These are phyloP conservation scores for cattle (Bos taurus) DNA, from an alignment of 2,113 vertebrate genomes.

Conservation along the genomic window ARS-UCD2.0 NC_037329.1:134471501-134472000, in stretches of 20 bases:
- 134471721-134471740: rapidly evolving
- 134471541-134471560: not conserved
- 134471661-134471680: constrained; percentile 72
- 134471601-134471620: constrained; percentile 1
- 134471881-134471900: rapidly evolving
- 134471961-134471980: not conserved
- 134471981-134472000: not conserved
- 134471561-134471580: not conserved
- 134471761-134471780: rapidly evolving
- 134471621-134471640: not conserved
- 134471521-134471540: not conserved
- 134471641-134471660: constrained; percentile 1
- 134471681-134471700: not conserved
- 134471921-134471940: rapidly evolving
- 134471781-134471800: not conserved
- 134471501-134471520: not conserved
- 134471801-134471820: not conserved
- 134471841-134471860: rapidly evolving
- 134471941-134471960: not conserved
- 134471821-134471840: not conserved
- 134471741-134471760: rapidly evolving
- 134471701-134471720: not conserved
- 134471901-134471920: rapidly evolving
- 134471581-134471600: constrained; percentile 48
- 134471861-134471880: not conserved